These are phyloP conservation scores for Callitettix versicolor DNA, from an alignment of 1,140 invertebrate species.

Conservation along the genomic window DNA sequence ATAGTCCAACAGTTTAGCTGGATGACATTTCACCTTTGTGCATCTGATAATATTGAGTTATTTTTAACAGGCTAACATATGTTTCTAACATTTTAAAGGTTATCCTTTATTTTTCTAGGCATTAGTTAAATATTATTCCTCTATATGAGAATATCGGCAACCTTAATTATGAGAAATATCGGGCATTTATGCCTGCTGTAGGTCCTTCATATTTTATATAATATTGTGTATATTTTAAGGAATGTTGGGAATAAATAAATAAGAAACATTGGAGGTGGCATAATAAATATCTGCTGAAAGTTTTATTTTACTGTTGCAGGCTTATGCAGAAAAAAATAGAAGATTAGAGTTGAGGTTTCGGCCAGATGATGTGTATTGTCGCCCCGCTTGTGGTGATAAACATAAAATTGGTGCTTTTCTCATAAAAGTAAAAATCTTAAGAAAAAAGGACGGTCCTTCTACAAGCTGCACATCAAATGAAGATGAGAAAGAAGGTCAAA, in stretches of 20 bases:
- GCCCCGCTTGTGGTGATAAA: conserved; percentile 61
- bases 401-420: conserved; percentile 55
- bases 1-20: too few species aligned
- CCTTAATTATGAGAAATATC: too few species aligned
- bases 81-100: too few species aligned
- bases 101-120: too few species aligned
- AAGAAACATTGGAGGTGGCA: not conserved
- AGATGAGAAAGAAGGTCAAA: not conserved
- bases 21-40: too few species aligned
- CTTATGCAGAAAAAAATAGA: conserved; percentile 40
- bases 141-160: too few species aligned
- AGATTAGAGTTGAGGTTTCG: conserved; percentile 67
- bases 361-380: conserved; percentile 75
- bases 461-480: conserved; percentile 14
- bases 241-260: not conserved
- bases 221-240: too few species aligned
- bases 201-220: too few species aligned
- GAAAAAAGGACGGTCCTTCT: conserved; percentile 26
- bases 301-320: conserved; percentile 24
- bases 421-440: conserved; percentile 56
- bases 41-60: too few species aligned
- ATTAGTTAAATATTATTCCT: too few species aligned
- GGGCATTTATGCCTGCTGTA: too few species aligned
- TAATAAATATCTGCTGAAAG: not conserved
- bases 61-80: too few species aligned